Percentiles rank a stretch among this genome's conserved stretches.
Conservation (phyloP, 2,888 invertebrate species). For the Capitulum mitella region DNA sequence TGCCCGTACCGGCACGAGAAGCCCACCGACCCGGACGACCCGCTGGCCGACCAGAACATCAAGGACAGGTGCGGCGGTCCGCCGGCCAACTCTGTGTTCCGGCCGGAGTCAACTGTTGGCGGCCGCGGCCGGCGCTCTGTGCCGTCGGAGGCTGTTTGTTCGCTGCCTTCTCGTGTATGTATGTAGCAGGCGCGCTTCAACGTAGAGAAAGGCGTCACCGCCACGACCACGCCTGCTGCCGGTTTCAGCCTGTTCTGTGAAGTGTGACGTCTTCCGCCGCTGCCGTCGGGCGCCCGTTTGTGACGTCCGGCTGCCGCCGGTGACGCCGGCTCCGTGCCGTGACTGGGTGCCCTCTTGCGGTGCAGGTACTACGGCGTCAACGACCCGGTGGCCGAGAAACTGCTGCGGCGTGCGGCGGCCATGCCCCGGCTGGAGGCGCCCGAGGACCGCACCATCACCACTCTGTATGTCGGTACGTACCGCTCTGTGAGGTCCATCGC, state of each 20-base stretch:
- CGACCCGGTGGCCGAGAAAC: constrained; percentile 91
- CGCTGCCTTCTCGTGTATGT: too few relatives aligned
- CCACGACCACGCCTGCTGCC: too few relatives aligned
- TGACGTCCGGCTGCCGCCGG: not conserved
- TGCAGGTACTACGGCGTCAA: constrained; percentile 84
- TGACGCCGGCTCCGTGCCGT: not conserved
- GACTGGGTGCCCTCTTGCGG: not conserved
- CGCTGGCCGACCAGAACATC: constrained; percentile 90
- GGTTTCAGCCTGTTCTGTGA: too few relatives aligned
- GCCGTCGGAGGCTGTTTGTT: too few relatives aligned
- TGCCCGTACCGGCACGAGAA: constrained; percentile 94
- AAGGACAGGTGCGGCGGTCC: constrained; percentile 76
- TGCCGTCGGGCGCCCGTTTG: too few relatives aligned
- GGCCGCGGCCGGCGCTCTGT: too few relatives aligned
- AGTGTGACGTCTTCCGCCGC: too few relatives aligned
- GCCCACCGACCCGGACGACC: constrained; percentile 95
- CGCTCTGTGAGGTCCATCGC: too few relatives aligned
- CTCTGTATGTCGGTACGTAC: constrained; percentile 92
- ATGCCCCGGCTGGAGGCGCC: constrained; percentile 93
- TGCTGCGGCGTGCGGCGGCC: constrained; percentile 79
- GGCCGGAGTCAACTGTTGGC: too few relatives aligned
- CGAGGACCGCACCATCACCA: constrained; percentile 92
- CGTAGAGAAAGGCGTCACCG: too few relatives aligned
- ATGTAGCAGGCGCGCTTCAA: too few relatives aligned
- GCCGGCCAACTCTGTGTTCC: too few relatives aligned